Evolutionary conservation across 2,113 vertebrate genomes (phyloP).

Genomic region (Danionella cerebrum): DNA sequence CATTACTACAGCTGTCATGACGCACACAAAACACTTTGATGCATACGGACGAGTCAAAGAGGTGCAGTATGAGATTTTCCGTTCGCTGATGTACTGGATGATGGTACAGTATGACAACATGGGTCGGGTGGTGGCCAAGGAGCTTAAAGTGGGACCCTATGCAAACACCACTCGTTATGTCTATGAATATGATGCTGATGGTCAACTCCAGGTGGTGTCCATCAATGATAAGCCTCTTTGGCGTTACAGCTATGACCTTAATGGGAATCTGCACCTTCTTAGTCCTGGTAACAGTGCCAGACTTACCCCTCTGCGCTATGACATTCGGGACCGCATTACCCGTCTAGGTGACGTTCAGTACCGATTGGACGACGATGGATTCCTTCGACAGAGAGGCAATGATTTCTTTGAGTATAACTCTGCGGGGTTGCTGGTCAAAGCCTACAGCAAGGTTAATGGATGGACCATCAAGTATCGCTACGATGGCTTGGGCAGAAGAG

Average conservation of each 20-base stretch:
- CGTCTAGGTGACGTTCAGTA: constrained; percentile 90
- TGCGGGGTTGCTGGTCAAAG: constrained; percentile 80
- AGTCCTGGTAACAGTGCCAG: constrained; percentile 91
- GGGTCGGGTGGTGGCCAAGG: constrained; percentile 94
- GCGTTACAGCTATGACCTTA: constrained; percentile 96
- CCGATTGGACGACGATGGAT: constrained; percentile 91
- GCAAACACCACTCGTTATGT: constrained; percentile 95
- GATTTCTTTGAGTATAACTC: constrained; percentile 95
- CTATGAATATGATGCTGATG: constrained; percentile 90
- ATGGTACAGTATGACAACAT: constrained; percentile 97
- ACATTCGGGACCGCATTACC: constrained; percentile 87
- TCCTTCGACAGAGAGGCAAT: constrained; percentile 86
- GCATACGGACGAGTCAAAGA: constrained; percentile 94
- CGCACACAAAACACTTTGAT: constrained; percentile 97
- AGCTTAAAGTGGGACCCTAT: constrained; percentile 94
- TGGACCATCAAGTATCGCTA: constrained; percentile 93
- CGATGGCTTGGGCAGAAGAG: constrained; percentile 86
- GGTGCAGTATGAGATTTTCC: constrained; percentile 96
- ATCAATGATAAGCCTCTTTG: constrained; percentile 94
- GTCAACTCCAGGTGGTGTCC: constrained; percentile 90
- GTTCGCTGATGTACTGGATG: constrained; percentile 99
- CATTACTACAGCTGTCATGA: constrained; percentile 97
- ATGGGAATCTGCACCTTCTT: constrained; percentile 90
- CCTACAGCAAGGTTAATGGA: constrained; percentile 80
- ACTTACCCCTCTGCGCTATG: constrained; percentile 88